These are phyloP conservation scores for Callosobruchus maculatus DNA, from an alignment of 2,888 invertebrate species.

Conservation along the genomic window DNA sequence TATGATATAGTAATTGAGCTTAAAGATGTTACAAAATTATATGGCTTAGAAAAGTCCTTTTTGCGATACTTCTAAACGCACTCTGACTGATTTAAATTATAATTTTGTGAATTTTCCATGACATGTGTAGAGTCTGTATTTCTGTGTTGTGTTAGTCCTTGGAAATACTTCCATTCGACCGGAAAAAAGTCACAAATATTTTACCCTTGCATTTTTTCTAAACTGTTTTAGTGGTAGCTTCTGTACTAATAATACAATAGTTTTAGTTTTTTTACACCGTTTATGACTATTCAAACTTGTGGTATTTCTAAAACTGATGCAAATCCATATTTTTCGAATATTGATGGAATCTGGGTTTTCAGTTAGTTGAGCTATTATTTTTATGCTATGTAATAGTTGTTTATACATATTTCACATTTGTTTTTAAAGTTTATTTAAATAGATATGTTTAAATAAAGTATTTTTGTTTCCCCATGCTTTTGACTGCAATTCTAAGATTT, in stretches of 20 bases:
- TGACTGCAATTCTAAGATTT: not conserved
- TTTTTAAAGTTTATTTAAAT: conserved; percentile 45
- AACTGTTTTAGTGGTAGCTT: not conserved
- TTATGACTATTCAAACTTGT: not conserved
- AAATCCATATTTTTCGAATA: not conserved
- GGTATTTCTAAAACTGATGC: not conserved
- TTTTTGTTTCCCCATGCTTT: conserved; percentile 9
- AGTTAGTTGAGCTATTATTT: conserved; percentile 26
- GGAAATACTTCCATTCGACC: not conserved
- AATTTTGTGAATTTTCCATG: not conserved
- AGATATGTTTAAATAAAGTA: conserved; percentile 42
- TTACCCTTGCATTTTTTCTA: not conserved
- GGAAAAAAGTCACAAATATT: not conserved
- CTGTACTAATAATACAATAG: not conserved
- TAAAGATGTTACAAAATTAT: not conserved
- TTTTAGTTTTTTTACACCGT: not conserved
- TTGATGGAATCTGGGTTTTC: not conserved
- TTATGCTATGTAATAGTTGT: conserved; percentile 36
- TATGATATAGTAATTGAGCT: not conserved
- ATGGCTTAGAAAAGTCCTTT: not conserved
- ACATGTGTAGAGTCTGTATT: not conserved
- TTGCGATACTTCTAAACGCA: too few relatives aligned
- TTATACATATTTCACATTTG: conserved; percentile 42
- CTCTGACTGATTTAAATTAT: not conserved
- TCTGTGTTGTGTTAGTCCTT: not conserved